These are phyloP conservation scores for Drosophila infuscata DNA, from an alignment of 2,888 invertebrate species.

Conservation along the genomic window DNA sequence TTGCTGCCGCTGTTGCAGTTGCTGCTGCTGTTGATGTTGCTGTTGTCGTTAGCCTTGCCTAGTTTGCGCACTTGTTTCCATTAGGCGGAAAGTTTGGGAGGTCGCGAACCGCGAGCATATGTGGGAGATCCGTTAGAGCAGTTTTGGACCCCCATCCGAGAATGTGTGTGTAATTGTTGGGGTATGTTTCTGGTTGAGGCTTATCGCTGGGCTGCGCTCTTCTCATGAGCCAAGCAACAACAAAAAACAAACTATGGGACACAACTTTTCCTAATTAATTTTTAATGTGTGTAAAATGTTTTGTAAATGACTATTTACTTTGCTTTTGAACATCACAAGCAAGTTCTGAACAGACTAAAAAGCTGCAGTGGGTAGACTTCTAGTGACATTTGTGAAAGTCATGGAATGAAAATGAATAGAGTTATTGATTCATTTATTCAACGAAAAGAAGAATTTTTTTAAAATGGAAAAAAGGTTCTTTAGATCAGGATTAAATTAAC, in stretches of 20 bases:
- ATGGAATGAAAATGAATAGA: neutral
- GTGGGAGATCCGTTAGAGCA: slow-evolving; percentile 33
- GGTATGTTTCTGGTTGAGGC: slow-evolving; percentile 31
- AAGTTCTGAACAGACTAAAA: slow-evolving; percentile 18
- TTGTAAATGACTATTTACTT: slow-evolving; percentile 60
- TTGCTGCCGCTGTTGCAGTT: neutral
- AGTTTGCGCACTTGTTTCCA: slow-evolving; percentile 56
- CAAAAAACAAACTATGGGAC: slow-evolving; percentile 68
- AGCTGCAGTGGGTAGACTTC: neutral
- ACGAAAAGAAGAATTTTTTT: neutral
- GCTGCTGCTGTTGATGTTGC: slow-evolving; percentile 13
- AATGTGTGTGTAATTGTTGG: slow-evolving; percentile 11
- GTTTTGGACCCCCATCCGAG: neutral
- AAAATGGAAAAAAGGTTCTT: too few relatives aligned
- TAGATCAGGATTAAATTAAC: neutral
- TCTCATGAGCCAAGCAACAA: slow-evolving; percentile 45
- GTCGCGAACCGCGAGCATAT: slow-evolving; percentile 53
- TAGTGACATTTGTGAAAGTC: neutral
- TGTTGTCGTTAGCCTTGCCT: slow-evolving; percentile 32
- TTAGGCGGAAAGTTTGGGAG: slow-evolving; percentile 53
- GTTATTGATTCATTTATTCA: neutral
- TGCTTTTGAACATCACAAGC: slow-evolving; percentile 20
- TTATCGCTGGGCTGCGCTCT: slow-evolving; percentile 70
- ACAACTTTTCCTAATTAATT: slow-evolving; percentile 75
- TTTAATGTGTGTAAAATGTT: slow-evolving; percentile 76